phyloP scores from a whole-genome alignment of 2,888 invertebrate species.

The Lepidonotus clava region DNA sequence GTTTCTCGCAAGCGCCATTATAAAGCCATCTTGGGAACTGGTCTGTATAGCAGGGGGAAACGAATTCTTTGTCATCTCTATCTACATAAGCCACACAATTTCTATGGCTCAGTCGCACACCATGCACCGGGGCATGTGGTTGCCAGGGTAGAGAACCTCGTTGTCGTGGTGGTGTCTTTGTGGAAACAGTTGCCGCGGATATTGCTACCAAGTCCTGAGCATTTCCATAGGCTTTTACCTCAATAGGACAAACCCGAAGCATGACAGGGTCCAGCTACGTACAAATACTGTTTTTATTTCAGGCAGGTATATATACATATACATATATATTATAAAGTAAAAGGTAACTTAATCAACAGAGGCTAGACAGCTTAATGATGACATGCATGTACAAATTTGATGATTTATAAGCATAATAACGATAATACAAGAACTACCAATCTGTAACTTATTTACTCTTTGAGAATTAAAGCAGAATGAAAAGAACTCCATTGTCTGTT shows the following conservation, averaged over 20 bases:
- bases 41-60: conserved; percentile 45
- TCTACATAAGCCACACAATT: conserved; percentile 44
- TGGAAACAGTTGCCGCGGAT: conserved; percentile 59
- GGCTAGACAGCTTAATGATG: conserved; percentile 54
- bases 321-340: conserved; percentile 41
- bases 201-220: conserved; percentile 54
- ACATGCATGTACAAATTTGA: conserved; percentile 57
- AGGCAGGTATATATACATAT: conserved; percentile 43
- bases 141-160: conserved; percentile 56
- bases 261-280: conserved; percentile 59
- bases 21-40: conserved; percentile 48
- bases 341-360: conserved; percentile 46
- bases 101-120: conserved; percentile 33
- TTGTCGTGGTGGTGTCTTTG: conserved; percentile 57
- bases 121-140: conserved; percentile 47
- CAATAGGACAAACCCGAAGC: conserved; percentile 47
- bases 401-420: conserved; percentile 59
- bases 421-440: conserved; percentile 57
- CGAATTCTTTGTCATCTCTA: conserved; percentile 45
- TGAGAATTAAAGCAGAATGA: conserved; percentile 61
- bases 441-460: conserved; percentile 61
- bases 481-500: conserved; percentile 49
- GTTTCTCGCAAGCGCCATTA: conserved; percentile 45
- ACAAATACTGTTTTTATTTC: conserved; percentile 52
- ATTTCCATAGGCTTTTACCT: conserved; percentile 54